These are phyloP conservation scores for Drosophila quinaria DNA, from an alignment of 2,888 invertebrate genomes.

Conservation along the genomic window DNA sequence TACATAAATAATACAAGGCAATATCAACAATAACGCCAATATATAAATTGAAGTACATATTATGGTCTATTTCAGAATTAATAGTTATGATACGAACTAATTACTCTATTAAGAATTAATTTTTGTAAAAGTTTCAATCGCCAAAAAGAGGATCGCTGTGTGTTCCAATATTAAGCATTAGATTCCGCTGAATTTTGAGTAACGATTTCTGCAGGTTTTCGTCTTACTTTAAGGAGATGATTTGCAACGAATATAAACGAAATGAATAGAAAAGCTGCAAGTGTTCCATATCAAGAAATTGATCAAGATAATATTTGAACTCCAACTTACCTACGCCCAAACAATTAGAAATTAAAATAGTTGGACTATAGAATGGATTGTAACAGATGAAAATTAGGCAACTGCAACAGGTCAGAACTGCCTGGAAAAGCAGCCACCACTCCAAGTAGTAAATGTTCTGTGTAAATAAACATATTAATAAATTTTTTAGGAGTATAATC, in stretches of 20 bases:
- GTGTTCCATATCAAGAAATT: neutral
- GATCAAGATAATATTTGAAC: neutral
- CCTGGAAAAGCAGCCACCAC: constrained; percentile 43
- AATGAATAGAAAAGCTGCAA: constrained; percentile 25
- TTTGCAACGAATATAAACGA: constrained; percentile 8
- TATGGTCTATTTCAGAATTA: neutral
- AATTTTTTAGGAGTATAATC: neutral
- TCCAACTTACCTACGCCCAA: constrained; percentile 20
- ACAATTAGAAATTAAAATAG: neutral
- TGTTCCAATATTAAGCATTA: neutral
- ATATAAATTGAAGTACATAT: neutral
- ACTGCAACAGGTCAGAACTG: constrained; percentile 8
- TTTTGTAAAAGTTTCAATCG: neutral
- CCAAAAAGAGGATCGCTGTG: neutral
- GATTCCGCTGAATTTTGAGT: neutral
- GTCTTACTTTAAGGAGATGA: constrained; percentile 12
- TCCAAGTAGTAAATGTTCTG: constrained; percentile 36
- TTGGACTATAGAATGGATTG: constrained; percentile 14
- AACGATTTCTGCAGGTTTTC: neutral
- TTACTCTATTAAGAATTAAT: neutral
- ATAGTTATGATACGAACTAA: neutral
- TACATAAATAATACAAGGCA: neutral
- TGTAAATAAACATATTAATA: neutral
- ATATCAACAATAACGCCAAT: neutral
- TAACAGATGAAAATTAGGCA: constrained; percentile 31